These are phyloP conservation scores for Idaea dimidiata DNA, from an alignment of 2,888 invertebrate species.

Conservation along the genomic window DNA sequence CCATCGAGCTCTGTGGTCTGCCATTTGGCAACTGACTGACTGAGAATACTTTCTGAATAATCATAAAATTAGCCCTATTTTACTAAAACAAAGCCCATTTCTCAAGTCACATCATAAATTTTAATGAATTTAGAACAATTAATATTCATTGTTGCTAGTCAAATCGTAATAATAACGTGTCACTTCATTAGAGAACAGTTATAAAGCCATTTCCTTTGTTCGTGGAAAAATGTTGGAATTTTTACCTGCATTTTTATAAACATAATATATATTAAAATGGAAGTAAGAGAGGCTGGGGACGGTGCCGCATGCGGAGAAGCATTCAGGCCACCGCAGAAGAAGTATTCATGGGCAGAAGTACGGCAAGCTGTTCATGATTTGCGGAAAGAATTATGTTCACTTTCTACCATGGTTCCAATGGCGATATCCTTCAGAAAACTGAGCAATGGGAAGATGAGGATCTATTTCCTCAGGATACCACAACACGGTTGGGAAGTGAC, in stretches of 20 bases:
- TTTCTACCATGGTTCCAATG: constrained; percentile 91
- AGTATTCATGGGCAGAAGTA: constrained; percentile 88
- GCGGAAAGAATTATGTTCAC: constrained; percentile 87
- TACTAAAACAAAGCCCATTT: constrained; percentile 35
- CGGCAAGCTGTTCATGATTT: constrained; percentile 90
- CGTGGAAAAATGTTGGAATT: constrained; percentile 17
- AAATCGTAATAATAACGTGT: constrained; percentile 26
- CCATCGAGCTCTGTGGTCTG: neutral
- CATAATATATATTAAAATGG: constrained; percentile 48
- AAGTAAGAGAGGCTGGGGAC: constrained; percentile 72
- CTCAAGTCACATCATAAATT: constrained; percentile 29
- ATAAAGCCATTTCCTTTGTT: constrained; percentile 13
- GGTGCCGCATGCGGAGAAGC: constrained; percentile 69
- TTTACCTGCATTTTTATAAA: constrained; percentile 19
- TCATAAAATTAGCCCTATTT: constrained; percentile 25
- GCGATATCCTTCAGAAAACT: constrained; percentile 90
- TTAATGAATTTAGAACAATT: constrained; percentile 34
- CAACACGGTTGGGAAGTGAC: constrained; percentile 95
- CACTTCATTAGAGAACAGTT: constrained; percentile 14
- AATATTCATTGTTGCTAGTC: constrained; percentile 25
- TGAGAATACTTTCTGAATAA: neutral
- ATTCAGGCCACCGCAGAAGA: constrained; percentile 61
- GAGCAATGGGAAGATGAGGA: constrained; percentile 88
- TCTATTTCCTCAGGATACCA: constrained; percentile 94
- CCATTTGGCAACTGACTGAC: constrained; percentile 1